These are phyloP conservation scores for Planiliza haematocheilus DNA, from an alignment of 2,113 vertebrate genomes.

Conservation along the genomic window DNA sequence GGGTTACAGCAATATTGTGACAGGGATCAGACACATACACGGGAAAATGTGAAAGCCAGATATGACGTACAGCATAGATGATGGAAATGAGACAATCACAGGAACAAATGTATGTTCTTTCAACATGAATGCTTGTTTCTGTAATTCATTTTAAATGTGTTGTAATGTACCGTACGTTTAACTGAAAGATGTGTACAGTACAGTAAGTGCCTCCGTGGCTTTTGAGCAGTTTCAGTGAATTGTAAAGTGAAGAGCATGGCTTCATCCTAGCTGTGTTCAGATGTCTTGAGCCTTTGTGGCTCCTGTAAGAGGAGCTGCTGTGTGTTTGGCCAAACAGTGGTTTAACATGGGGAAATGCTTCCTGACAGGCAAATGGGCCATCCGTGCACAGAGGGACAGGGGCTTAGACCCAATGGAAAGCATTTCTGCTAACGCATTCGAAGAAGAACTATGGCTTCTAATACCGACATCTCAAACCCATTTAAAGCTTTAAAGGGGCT, in stretches of 20 bases:
- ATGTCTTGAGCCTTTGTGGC: not conserved
- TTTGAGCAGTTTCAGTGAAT: too few species aligned
- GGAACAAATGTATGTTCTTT: too few species aligned
- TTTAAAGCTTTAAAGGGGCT: conserved; percentile 60
- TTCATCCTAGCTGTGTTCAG: not conserved
- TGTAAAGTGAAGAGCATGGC: not conserved
- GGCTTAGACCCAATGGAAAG: conserved; percentile 25
- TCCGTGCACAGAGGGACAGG: not conserved
- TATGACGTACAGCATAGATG: not conserved
- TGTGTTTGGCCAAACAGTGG: not conserved
- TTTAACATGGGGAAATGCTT: conserved; percentile 43
- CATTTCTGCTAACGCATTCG: conserved; percentile 38
- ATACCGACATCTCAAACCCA: conserved; percentile 48
- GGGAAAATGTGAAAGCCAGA: not conserved
- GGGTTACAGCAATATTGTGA: not conserved
- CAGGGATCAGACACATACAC: not conserved
- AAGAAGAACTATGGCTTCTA: conserved; percentile 17
- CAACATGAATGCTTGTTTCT: too few species aligned
- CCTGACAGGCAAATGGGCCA: conserved; percentile 48
- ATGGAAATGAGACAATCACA: not conserved
- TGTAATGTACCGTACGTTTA: too few species aligned
- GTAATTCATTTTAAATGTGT: not conserved
- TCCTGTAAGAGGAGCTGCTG: conserved; percentile 24
- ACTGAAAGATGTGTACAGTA: too few species aligned
- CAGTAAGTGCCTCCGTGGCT: not conserved